phyloP scores from a whole-genome alignment of 1,140 invertebrate species.

The Dendroctonus valens region DNA sequence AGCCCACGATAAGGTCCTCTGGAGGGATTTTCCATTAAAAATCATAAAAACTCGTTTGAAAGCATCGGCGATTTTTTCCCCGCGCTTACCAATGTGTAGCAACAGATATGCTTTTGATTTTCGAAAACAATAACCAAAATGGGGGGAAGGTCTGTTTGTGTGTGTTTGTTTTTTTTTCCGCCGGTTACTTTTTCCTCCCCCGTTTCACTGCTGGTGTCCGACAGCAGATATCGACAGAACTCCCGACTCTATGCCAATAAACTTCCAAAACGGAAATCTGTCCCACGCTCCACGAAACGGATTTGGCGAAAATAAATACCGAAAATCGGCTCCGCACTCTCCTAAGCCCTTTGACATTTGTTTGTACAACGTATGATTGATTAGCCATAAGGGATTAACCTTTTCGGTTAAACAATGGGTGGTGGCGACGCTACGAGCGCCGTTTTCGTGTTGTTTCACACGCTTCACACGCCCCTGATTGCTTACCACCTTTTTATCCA shows the following conservation, averaged over 20 bases:
- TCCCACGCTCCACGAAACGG: conserved; percentile 2
- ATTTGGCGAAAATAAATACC: conserved; percentile 3
- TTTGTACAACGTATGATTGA: conserved; percentile 28
- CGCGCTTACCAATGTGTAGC: conserved; percentile 15
- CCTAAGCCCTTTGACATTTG: conserved; percentile 19
- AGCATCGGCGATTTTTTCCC: conserved; percentile 4
- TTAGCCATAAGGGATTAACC: conserved; percentile 23
- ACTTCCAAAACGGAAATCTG: neutral
- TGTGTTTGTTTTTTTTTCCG: neutral
- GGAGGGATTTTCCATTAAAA: conserved; percentile 10
- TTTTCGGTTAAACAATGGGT: conserved; percentile 25
- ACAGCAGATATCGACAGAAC: neutral
- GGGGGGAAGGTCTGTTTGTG: neutral
- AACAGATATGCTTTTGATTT: conserved; percentile 12
- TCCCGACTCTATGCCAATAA: neutral
- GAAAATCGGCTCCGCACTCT: neutral
- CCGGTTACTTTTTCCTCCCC: neutral
- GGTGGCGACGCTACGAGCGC: conserved; percentile 4
- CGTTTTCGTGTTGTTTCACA: conserved; percentile 15
- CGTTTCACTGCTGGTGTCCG: neutral
- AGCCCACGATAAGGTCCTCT: neutral
- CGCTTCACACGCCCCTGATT: conserved; percentile 8
- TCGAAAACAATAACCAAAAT: conserved; percentile 7
- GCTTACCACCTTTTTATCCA: conserved; percentile 5
- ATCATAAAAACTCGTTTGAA: conserved; percentile 9